Evolutionary conservation across 2,888 invertebrate genomes (phyloP).

Genomic region (Melanostoma scalare): DNA sequence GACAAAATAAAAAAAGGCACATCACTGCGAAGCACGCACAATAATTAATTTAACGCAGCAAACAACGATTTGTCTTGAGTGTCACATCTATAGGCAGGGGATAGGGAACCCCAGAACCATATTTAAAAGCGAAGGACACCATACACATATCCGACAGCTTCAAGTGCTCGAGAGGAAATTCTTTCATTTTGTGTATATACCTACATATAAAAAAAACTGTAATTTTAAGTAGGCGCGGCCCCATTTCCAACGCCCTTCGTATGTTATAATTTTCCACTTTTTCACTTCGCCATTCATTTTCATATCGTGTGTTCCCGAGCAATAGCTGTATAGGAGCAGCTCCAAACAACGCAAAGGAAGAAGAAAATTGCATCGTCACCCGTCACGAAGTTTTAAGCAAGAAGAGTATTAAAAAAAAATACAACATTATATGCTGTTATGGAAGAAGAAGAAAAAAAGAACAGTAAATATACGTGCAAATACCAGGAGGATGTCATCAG

Average conservation of each 20-base stretch:
- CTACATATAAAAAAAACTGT: slow-evolving; percentile 22
- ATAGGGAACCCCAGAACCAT: neutral
- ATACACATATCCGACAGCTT: slow-evolving; percentile 42
- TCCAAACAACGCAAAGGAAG: slow-evolving; percentile 22
- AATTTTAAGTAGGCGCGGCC: slow-evolving; percentile 56
- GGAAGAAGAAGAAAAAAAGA: slow-evolving; percentile 16
- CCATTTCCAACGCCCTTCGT: slow-evolving; percentile 53
- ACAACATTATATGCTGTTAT: neutral
- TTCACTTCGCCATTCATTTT: slow-evolving; percentile 26
- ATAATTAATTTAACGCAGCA: slow-evolving; percentile 50
- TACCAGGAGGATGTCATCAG: slow-evolving; percentile 67
- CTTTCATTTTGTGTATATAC: slow-evolving; percentile 48
- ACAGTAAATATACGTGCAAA: slow-evolving; percentile 45
- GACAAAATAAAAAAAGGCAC: neutral
- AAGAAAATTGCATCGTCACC: slow-evolving; percentile 63
- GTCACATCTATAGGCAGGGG: slow-evolving; percentile 5
- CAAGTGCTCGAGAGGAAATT: slow-evolving; percentile 46
- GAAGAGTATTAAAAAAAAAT: slow-evolving; percentile 24
- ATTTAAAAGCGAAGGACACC: neutral
- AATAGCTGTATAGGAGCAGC: slow-evolving; percentile 2
- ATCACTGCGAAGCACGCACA: slow-evolving; percentile 13
- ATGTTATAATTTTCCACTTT: slow-evolving; percentile 60
- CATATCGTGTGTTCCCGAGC: slow-evolving; percentile 5
- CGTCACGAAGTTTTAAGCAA: slow-evolving; percentile 49
- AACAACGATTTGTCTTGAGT: slow-evolving; percentile 24